Evolutionary conservation across 2,797 vertebrate genomes (phyloP).

Genomic region (Cryptoprocta ferox): DNA sequence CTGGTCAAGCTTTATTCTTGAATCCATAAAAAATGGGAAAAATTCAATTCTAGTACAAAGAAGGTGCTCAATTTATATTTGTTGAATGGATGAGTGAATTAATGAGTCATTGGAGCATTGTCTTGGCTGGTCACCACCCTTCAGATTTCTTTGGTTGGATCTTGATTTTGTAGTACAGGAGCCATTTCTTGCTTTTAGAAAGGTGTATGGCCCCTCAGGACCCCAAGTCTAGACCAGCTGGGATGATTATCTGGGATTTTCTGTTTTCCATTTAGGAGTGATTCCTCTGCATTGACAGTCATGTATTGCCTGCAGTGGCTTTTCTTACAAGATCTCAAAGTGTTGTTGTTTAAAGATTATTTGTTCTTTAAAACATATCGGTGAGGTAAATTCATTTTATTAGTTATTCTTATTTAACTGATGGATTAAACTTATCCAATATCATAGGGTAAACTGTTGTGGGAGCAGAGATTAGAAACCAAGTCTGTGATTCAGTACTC

Average conservation of each 20-base stretch:
- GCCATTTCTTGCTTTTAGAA: constrained; percentile 50
- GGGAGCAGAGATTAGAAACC: constrained; percentile 56
- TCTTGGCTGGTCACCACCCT: constrained; percentile 9
- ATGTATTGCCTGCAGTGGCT: constrained; percentile 35
- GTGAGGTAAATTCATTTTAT: constrained; percentile 40
- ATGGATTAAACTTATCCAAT: constrained; percentile 48
- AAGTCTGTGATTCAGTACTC: background rate
- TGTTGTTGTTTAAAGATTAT: constrained; percentile 17
- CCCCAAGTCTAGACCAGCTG: background rate
- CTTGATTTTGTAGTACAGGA: constrained; percentile 51
- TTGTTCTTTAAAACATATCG: constrained; percentile 48
- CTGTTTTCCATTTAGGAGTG: constrained; percentile 48
- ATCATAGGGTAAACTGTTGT: constrained; percentile 12
- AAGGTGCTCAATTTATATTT: constrained; percentile 41
- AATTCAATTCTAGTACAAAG: constrained; percentile 52
- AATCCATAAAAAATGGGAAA: background rate
- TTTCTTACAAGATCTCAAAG: constrained; percentile 51
- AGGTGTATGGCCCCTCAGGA: background rate
- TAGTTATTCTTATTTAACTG: constrained; percentile 47
- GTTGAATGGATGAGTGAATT: constrained; percentile 45
- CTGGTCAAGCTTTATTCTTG: constrained; percentile 22
- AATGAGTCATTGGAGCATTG: constrained; percentile 45
- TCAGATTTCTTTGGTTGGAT: constrained; percentile 57
- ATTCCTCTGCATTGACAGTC: constrained; percentile 50
- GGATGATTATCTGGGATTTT: constrained; percentile 51